These are phyloP conservation scores for Australoheros facetus DNA, from an alignment of 2,797 vertebrate genomes.

Conservation along the genomic window DNA sequence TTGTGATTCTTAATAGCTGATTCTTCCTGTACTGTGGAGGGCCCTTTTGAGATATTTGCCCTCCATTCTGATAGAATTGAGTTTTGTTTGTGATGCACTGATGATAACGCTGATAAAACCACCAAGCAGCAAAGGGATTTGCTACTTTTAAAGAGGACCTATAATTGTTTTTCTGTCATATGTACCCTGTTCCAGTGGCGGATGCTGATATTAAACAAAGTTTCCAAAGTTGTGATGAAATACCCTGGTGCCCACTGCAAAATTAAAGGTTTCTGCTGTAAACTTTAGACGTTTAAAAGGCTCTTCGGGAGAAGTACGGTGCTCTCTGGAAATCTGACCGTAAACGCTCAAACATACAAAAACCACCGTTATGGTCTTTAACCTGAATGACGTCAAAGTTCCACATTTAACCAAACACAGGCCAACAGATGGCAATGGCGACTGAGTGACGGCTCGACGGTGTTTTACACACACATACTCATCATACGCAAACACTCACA, in stretches of 20 bases:
- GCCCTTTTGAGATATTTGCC: not conserved
- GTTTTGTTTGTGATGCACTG: not conserved
- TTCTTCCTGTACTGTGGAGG: not conserved
- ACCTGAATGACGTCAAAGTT: not conserved
- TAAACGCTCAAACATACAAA: constrained; percentile 9
- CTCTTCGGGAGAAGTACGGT: not conserved
- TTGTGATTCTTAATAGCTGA: not conserved
- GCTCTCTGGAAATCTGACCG: constrained; percentile 4
- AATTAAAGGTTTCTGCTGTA: not conserved
- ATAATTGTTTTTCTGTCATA: not conserved
- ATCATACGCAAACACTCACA: constrained; percentile 67
- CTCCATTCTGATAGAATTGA: not conserved
- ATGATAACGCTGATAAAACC: not conserved
- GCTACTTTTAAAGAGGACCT: not conserved
- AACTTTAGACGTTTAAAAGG: not conserved
- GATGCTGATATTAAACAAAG: not conserved
- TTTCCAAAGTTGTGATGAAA: not conserved
- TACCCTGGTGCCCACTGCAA: not conserved
- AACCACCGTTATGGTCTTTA: constrained; percentile 9
- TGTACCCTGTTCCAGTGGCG: not conserved
- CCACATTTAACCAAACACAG: constrained; percentile 39
- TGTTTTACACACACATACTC: constrained; percentile 43
- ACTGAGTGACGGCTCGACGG: not conserved
- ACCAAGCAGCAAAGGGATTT: not conserved
- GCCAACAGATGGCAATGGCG: constrained; percentile 16